phyloP scores from a whole-genome alignment of 2,113 vertebrate species.

The Sigmodon hispidus region DNA sequence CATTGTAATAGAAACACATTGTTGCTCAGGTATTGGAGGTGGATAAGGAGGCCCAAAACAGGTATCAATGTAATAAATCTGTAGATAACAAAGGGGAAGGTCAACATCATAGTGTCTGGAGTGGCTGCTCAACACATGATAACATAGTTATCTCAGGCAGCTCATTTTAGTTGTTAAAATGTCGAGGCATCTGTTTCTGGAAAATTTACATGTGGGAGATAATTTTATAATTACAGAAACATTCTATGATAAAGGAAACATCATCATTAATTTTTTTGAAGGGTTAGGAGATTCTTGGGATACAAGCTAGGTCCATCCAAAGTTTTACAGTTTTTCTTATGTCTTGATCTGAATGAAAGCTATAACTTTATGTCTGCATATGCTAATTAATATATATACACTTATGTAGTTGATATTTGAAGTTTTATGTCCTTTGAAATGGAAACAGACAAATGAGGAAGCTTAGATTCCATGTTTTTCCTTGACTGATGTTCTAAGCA shows the following conservation, averaged over 20 bases:
- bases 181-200: background rate
- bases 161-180: background rate
- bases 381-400: background rate
- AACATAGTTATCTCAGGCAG: background rate
- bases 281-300: background rate
- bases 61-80: conserved; percentile 76
- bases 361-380: background rate
- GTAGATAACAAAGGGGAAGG: background rate
- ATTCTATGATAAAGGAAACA: background rate
- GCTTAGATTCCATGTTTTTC: background rate
- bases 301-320: background rate
- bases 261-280: background rate
- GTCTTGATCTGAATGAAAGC: background rate
- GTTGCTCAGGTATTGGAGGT: conserved; percentile 84
- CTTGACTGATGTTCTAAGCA: background rate
- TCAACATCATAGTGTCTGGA: background rate
- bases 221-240: background rate
- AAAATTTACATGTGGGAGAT: background rate
- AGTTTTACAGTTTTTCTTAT: background rate
- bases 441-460: background rate
- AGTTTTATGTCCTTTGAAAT: background rate
- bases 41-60: conserved; percentile 83
- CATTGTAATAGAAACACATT: conserved; percentile 88
- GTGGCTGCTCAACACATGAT: background rate
- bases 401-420: background rate